Conservation (phyloP, 2,113 vertebrate genomes). For the Coryphaenoides rupestris region DNA sequence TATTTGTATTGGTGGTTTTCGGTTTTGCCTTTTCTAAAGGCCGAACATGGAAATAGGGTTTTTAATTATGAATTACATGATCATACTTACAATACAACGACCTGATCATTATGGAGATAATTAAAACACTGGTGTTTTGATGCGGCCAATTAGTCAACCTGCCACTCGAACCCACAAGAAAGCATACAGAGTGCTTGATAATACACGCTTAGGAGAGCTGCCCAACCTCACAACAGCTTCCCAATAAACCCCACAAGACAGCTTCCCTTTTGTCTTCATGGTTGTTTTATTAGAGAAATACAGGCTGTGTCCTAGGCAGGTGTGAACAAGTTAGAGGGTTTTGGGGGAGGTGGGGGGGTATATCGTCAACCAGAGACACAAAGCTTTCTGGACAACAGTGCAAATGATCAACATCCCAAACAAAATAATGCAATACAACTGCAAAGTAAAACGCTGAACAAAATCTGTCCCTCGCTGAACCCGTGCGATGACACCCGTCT, state of each 20-base stretch:
- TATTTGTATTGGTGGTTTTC: too few relatives aligned
- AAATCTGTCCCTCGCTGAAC: conserved; percentile 39
- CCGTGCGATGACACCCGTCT: conserved; percentile 34
- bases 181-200: neutral
- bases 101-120: conserved; percentile 4
- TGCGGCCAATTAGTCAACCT: conserved; percentile 6
- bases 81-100: too few relatives aligned
- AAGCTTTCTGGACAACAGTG: conserved; percentile 40
- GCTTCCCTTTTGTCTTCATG: conserved; percentile 14
- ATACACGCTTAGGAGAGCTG: neutral
- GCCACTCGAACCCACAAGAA: neutral
- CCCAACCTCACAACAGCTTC: neutral
- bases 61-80: too few relatives aligned
- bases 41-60: too few relatives aligned
- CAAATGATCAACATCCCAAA: conserved; percentile 38
- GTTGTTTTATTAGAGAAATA: conserved; percentile 70
- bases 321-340: conserved; percentile 37
- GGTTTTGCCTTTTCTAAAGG: too few relatives aligned
- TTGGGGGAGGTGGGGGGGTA: conserved; percentile 28
- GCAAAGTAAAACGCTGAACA: neutral
- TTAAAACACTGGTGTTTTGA: neutral
- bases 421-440: neutral
- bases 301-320: conserved; percentile 45
- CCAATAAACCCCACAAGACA: neutral
- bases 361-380: conserved; percentile 28